Evolutionary conservation across 2,113 vertebrate genomes (phyloP), one percentile per base, ranked within the genome.

Genomic region (Tachysurus fulvidraco): DNA sequence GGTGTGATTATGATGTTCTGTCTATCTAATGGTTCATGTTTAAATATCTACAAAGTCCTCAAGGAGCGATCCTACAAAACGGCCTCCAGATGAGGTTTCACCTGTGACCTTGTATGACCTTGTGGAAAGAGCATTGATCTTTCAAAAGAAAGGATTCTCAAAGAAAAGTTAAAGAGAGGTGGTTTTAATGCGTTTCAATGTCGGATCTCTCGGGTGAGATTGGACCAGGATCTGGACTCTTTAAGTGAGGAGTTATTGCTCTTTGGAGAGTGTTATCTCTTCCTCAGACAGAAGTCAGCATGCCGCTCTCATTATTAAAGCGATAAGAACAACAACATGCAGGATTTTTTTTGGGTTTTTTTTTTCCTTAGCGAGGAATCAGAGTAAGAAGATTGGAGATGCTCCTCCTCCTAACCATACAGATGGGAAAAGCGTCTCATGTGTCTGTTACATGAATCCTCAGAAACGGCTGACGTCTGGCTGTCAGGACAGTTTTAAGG

Each of bases 301-400:
- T 41, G 59, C 36, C 60, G 17, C 83, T 85, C 73, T 88, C 80
- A 86, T 74, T 36, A 81, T 73, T 74, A 73, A 60, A 65, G 55
- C 14, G 86, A 88, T 88, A 88, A 88, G 79, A 28, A 41, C 52
- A 54, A 50, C 83, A 79, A 55, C 55, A 67, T 83, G 81, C 74
- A 57, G 78, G 84, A 77, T 13, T 83, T 50, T n/a, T 50, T 17
- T 44, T 44, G 10, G 28, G 16, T 21, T 87, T 83, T 83, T 79
- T 36, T 52, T 77, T 28, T 62, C 28, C 62, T 25, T 54, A 57
- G 73, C 52, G 23, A 57, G 79, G 67, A 62, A 86, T 83, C 23
- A 52, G 86, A 65, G 85, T 83, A 16, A 52, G 86, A 87, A 41
- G 85, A 84, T 71, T 57, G 85, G 79, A 11, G 83, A 65, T 12